Evolutionary conservation across 2,113 vertebrate species (phyloP).

Genomic region (Aldabrachelys gigantea): DNA sequence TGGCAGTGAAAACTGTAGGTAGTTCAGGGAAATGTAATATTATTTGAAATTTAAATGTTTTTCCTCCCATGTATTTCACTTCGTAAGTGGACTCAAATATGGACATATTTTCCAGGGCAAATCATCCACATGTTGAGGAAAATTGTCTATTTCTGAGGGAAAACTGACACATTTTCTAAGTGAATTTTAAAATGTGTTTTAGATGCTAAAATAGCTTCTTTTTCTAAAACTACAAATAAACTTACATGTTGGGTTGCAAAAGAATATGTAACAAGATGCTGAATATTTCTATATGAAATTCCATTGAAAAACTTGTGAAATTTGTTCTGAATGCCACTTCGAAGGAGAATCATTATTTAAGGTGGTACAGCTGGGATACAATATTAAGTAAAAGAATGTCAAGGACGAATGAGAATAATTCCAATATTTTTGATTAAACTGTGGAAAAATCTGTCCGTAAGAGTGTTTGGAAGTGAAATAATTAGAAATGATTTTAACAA

Average conservation of each 20-base stretch:
- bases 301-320: not conserved
- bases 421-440: not conserved
- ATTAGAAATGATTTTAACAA: not conserved
- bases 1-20: not conserved
- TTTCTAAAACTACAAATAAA: not conserved
- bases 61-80: not conserved
- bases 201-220: not conserved
- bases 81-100: not conserved
- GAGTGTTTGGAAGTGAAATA: not conserved
- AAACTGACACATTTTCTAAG: accelerated
- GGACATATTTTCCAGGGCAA: not conserved
- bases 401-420: not conserved
- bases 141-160: not conserved
- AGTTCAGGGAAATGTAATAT: not conserved
- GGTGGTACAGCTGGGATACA: not conserved
- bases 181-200: not conserved
- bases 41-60: not conserved
- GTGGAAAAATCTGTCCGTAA: not conserved
- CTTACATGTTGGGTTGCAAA: not conserved
- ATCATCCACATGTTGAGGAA: not conserved
- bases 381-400: not conserved
- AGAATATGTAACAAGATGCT: not conserved
- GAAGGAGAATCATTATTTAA: not conserved
- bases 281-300: not conserved
- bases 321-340: not conserved